Base-by-base conservation (phyloP, 2,888 invertebrate species). In the Netelia melanura region DNA sequence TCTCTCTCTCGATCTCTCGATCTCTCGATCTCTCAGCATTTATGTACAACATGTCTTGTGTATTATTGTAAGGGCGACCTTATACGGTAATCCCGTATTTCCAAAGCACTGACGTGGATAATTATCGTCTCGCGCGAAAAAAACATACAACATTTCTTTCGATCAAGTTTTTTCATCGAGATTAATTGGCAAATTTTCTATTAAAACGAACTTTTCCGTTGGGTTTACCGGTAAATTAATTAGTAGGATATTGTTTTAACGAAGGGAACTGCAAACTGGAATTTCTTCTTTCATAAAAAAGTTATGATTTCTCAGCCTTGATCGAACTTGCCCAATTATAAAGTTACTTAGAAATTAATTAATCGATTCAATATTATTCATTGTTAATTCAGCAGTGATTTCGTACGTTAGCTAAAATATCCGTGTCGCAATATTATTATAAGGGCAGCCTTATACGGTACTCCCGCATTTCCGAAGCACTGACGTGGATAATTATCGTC, bases 391-490 rank as follows among this genome's bases (percentile, higher is more conserved):
- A 17, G 6, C 2, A 48, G 2, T 11, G 3, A 48, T 48, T 48
- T 48, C 11, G 30, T 30, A 30, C 11, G 0, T 67, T 64, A 8
- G 17, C 9, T 10, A 43, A 44, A 65, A 65, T 65, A 9, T 30
- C 23, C 58, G 14, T 56, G n/a, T 71, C 70, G 52, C 64, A 44
- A 74, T 58, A 81, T 43, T 64, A 43, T 44, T 61, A 23, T n/a
- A 23, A 6, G 17, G 11, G 14, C 44, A 14, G 38, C 62, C 64
- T 75, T 64, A 64, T 64, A 75, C 30, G 74, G 43, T 23, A 8
- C 43, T 76, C 65, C 75, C 30, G 64, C 23, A 52, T 30, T 52
- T 38, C 54, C 23, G 54, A 10, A 65, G 75, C 65, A 65, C 75
- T 43, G 54, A 54, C 48, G 44, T 54, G 23, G 54, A 30, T 30